phyloP scores from a whole-genome alignment of 92 coral and sea anemone genomes.

The Siderastrea siderea region DNA sequence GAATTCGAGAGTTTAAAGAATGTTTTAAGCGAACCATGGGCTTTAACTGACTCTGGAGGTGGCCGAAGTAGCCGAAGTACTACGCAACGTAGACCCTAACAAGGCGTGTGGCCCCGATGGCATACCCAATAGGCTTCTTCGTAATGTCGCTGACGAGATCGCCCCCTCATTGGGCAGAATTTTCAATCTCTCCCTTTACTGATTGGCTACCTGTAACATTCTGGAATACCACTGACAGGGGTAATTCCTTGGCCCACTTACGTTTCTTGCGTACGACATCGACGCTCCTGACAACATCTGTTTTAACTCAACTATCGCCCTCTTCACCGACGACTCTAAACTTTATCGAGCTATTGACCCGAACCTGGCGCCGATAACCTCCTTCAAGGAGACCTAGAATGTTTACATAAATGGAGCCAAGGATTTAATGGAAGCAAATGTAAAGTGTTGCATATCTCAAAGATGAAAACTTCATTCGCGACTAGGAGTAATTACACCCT shows the following conservation, averaged over 20 bases:
- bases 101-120: slow-evolving; percentile 73
- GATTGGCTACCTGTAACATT: slow-evolving; percentile 62
- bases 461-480: slow-evolving; percentile 18
- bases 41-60: not conserved
- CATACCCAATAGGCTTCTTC: slow-evolving; percentile 66
- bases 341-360: slow-evolving; percentile 41
- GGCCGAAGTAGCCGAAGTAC: slow-evolving; percentile 35
- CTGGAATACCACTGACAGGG: slow-evolving; percentile 56
- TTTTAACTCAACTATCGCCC: slow-evolving; percentile 25
- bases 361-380: slow-evolving; percentile 26
- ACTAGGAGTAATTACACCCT: slow-evolving; percentile 31
- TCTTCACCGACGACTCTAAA: slow-evolving; percentile 68
- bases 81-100: slow-evolving; percentile 55
- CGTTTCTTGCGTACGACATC: slow-evolving; percentile 20
- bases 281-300: not conserved
- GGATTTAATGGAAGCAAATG: slow-evolving; percentile 41
- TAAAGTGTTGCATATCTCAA: slow-evolving; percentile 41
- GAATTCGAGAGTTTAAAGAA: slow-evolving; percentile 68
- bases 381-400: slow-evolving; percentile 45
- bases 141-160: slow-evolving; percentile 44
- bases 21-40: slow-evolving; percentile 58
- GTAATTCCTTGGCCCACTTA: not conserved
- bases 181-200: slow-evolving; percentile 66
- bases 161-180: slow-evolving; percentile 50
- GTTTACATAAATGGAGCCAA: slow-evolving; percentile 37